Evolutionary conservation across 2,113 vertebrate species (phyloP).

Genomic region (Archocentrus centrarchus): DNA sequence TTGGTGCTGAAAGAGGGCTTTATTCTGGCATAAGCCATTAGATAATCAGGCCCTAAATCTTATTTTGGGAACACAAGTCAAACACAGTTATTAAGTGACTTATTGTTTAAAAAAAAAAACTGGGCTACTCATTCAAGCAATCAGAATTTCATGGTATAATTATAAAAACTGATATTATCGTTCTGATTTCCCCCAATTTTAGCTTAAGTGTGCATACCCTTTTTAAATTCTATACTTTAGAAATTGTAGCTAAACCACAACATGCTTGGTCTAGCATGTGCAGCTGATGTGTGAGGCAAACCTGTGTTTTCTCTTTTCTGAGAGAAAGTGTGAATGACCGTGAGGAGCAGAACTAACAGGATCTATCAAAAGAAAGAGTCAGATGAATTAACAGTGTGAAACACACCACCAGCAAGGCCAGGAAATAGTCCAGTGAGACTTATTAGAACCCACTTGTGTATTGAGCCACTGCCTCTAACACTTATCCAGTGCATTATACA

Average conservation of each 20-base stretch:
- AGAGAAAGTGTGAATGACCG: background rate
- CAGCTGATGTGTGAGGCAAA: background rate
- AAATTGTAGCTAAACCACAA: background rate
- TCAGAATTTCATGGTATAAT: too few relatives aligned
- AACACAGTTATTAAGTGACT: too few relatives aligned
- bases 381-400: background rate
- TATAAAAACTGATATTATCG: too few relatives aligned
- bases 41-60: background rate
- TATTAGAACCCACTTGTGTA: background rate
- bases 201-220: too few relatives aligned
- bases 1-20: background rate
- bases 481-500: background rate
- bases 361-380: background rate
- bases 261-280: background rate
- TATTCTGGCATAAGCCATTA: background rate
- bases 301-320: background rate
- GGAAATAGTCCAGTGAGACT: background rate
- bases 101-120: too few relatives aligned
- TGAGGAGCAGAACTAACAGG: background rate
- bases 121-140: too few relatives aligned
- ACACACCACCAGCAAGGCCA: background rate
- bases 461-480: background rate
- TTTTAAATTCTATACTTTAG: too few relatives aligned
- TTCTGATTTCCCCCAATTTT: too few relatives aligned
- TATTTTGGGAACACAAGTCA: too few relatives aligned